Base-by-base conservation (phyloP, 2,113 vertebrate genomes). In the Cinclus cinclus region DNA sequence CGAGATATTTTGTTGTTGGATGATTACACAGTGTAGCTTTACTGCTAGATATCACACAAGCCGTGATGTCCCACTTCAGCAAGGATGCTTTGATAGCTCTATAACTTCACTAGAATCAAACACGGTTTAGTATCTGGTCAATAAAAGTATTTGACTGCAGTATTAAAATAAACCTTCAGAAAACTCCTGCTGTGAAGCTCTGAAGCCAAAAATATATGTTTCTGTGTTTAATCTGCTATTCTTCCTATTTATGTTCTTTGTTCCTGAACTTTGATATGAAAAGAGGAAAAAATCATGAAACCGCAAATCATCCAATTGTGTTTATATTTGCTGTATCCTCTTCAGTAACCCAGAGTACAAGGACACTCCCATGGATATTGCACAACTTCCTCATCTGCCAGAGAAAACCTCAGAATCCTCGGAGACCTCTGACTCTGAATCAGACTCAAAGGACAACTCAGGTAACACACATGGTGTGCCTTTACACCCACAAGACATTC, bases 371-470 rank as follows among this genome's bases (percentile, higher is more conserved):
- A 99, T 99, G 97, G 99, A 99, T 97, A 99, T 99, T 65, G 98
- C 98, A 75, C 99, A 99, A 97, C 98, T 99, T 91, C 99, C 99
- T 39, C 99, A 99, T 78, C 98, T 99, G 93, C 99, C 99, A 2
- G 99, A 99, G 97, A 99, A 99, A 97, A 98, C 99, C 25, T 99
- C 99, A 0, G 99, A 99, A 97, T 99, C 99, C 83, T 99, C 99
- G 0, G 99, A 99, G 97, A 99, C 99, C 14, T 99, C 99, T 2
- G 99, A 99, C 97, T 99, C 99, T 4, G 99, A 99, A 92, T 99
- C 99, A 0, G 99, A 99, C 95, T 99, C 99, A 94, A 99, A 99
- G 98, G 99, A 99, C 97, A 99, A 99, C 98, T 99, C 99, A 95
- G 99, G 99, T 99, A 98, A 97, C 70, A 77, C 22, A 50, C 17